Conservation (phyloP, 2,113 vertebrate genomes). For the Chinchilla lanigera region DNA sequence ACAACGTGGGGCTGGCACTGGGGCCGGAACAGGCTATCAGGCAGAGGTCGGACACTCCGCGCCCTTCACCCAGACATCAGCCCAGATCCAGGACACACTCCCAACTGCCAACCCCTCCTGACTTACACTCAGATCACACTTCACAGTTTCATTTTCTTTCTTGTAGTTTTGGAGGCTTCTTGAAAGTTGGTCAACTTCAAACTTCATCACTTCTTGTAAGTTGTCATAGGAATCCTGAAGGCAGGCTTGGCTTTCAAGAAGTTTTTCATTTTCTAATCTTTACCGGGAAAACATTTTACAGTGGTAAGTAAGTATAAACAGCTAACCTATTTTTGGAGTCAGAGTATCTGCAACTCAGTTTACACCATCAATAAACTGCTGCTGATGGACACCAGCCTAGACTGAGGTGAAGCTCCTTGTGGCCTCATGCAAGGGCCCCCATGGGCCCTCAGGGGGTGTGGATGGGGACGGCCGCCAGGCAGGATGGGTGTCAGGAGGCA, state of each 20-base stretch:
- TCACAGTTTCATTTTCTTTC: conserved; percentile 88
- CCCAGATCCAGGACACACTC: neutral
- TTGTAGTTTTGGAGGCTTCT: conserved; percentile 90
- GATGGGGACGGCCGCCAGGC: neutral
- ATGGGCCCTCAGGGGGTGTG: too few species aligned
- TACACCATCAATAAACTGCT: neutral
- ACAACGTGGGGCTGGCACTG: neutral
- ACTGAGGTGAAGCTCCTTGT: neutral
- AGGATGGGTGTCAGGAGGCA: neutral
- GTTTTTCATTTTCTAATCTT: conserved; percentile 94
- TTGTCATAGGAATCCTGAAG: conserved; percentile 95
- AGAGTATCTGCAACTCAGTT: neutral
- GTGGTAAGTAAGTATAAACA: conserved; percentile 10
- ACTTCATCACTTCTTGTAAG: conserved; percentile 94
- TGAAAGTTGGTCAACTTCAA: conserved; percentile 92
- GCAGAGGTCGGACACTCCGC: neutral
- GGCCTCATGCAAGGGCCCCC: neutral
- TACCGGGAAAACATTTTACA: conserved; percentile 62
- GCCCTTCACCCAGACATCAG: neutral
- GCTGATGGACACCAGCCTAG: neutral
- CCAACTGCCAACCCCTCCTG: neutral
- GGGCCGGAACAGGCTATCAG: neutral
- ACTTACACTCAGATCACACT: conserved; percentile 89
- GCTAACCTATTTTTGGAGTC: neutral
- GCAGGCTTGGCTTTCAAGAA: conserved; percentile 92